Percentiles rank a stretch among this genome's conserved stretches.
Evolutionary conservation across 2,797 vertebrate genomes (phyloP).

Genomic region (Yasuhikotakia modesta): DNA sequence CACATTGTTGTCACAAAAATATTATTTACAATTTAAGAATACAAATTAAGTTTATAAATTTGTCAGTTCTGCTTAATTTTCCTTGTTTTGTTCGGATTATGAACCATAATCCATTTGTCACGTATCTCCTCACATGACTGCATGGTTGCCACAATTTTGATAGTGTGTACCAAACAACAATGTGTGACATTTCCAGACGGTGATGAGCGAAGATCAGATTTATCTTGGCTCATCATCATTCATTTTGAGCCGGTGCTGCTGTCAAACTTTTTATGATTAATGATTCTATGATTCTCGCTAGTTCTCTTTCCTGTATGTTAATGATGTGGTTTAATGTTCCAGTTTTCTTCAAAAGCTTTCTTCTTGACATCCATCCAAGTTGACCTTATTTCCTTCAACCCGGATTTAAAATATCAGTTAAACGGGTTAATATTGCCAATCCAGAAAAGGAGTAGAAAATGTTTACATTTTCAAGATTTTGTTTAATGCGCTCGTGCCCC

Average conservation of each 20-base stretch:
- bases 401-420: conserved; percentile 11
- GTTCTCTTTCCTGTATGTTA: conserved; percentile 57
- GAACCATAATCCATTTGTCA: neutral
- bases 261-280: conserved; percentile 53
- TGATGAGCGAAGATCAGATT: conserved; percentile 49
- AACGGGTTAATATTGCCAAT: conserved; percentile 33
- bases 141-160: conserved; percentile 56
- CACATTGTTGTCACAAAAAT: conserved; percentile 9
- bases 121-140: conserved; percentile 21
- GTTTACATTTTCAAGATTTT: conserved; percentile 4
- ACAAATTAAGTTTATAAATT: conserved; percentile 1
- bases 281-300: conserved; percentile 51
- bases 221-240: conserved; percentile 57
- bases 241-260: conserved; percentile 36
- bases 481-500: neutral
- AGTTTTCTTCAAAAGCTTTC: conserved; percentile 43
- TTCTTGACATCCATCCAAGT: conserved; percentile 50
- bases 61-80: conserved; percentile 24
- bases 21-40: neutral
- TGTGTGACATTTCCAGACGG: conserved; percentile 43
- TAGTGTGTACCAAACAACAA: conserved; percentile 39
- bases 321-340: conserved; percentile 48
- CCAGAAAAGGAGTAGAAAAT: neutral
- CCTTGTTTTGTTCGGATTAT: conserved; percentile 25
- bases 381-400: conserved; percentile 40